These are phyloP conservation scores for Cliona cf. orientalis DNA, from an alignment of 37 sponge, comb jelly and placozoan genomes.

Conservation along the genomic window DNA sequence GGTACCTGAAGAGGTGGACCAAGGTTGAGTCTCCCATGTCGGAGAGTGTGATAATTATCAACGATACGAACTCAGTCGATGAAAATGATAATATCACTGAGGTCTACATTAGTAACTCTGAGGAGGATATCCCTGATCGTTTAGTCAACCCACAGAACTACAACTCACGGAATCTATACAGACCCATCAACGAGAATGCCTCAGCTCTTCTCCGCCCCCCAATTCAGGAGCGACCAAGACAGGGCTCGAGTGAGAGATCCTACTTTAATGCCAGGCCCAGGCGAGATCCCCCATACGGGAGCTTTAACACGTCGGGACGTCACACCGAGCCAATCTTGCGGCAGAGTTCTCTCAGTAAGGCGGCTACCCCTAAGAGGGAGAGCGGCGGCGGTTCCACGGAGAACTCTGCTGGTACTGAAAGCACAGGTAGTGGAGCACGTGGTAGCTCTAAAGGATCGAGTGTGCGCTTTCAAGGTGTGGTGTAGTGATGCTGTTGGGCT, in stretches of 20 bases:
- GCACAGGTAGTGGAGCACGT: no score
- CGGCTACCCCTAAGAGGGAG: no score
- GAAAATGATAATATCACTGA: neutral
- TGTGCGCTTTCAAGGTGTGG: no score
- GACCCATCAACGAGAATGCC: neutral
- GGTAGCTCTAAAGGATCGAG: no score
- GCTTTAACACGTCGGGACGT: no score
- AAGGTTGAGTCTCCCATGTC: neutral
- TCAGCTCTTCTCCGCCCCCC: no score
- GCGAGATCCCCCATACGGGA: neutral
- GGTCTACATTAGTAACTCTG: neutral
- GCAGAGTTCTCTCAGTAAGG: no score
- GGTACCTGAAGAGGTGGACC: neutral
- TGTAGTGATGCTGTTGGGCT: no score
- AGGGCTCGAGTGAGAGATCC: neutral
- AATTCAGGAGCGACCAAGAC: neutral
- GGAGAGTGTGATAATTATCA: neutral
- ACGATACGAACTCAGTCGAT: neutral
- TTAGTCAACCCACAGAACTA: conserved; percentile 33
- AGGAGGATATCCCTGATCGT: conserved; percentile 22
- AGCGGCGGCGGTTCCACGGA: no score
- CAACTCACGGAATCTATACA: neutral
- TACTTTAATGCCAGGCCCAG: neutral
- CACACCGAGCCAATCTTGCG: no score
- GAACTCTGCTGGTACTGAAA: no score